phyloP scores from a whole-genome alignment of 1,140 invertebrate genomes.

The Cylas formicarius region DNA sequence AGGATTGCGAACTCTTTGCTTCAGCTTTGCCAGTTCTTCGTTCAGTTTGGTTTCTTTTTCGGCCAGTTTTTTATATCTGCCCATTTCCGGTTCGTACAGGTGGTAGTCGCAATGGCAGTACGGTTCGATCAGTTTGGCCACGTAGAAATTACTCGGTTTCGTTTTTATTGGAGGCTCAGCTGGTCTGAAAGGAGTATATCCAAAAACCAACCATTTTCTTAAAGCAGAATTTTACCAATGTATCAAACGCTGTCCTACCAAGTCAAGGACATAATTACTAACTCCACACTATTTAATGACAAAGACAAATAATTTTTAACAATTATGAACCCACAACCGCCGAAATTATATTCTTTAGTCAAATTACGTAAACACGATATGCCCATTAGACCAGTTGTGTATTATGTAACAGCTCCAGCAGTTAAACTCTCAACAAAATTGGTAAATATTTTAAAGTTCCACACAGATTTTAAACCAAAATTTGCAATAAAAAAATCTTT shows the following conservation, averaged over 20 bases:
- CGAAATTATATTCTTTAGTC: no score
- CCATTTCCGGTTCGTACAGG: constrained; percentile 46
- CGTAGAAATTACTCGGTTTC: constrained; percentile 38
- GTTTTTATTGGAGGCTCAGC: constrained; percentile 45
- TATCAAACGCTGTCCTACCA: not conserved
- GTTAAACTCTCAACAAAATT: no score
- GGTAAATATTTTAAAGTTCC: no score
- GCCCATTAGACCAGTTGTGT: no score
- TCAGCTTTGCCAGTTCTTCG: constrained; percentile 46
- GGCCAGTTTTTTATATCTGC: constrained; percentile 50
- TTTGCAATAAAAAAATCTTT: no score
- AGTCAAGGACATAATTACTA: not conserved
- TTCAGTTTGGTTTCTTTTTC: constrained; percentile 50
- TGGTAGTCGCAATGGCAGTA: constrained; percentile 50
- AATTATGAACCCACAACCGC: no score
- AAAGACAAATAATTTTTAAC: no score
- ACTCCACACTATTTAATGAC: no score
- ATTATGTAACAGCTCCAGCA: no score
- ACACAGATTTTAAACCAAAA: no score
- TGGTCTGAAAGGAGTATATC: constrained; percentile 38
- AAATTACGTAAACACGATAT: no score
- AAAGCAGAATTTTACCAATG: not conserved
- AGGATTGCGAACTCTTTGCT: constrained; percentile 38
- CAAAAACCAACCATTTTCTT: not conserved
- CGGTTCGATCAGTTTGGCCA: constrained; percentile 43